Conservation (phyloP, 1,140 invertebrate species). For the Eubasilissa regina region DNA sequence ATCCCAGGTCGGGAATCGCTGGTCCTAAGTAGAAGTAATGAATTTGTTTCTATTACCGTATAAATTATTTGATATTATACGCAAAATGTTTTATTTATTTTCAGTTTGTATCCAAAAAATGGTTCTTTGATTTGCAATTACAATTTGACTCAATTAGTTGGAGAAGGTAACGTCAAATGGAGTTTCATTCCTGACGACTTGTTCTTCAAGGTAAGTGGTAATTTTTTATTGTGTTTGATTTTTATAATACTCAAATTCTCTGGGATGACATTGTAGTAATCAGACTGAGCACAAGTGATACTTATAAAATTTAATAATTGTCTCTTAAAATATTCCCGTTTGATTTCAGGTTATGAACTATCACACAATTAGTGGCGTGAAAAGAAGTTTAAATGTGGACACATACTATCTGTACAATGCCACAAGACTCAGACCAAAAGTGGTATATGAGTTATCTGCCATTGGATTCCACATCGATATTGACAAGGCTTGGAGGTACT, state of each 20-base stretch:
- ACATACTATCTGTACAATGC: slow-evolving; percentile 67
- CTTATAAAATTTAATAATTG: too few species aligned
- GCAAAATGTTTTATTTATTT: slow-evolving; percentile 52
- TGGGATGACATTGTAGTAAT: too few species aligned
- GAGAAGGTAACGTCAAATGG: slow-evolving; percentile 69
- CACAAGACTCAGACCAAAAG: slow-evolving; percentile 57
- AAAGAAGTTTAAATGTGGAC: slow-evolving; percentile 66
- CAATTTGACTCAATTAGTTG: slow-evolving; percentile 67
- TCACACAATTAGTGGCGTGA: slow-evolving; percentile 64
- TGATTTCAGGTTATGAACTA: slow-evolving; percentile 64
- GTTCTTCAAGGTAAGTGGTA: slow-evolving; percentile 64
- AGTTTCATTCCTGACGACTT: slow-evolving; percentile 67
- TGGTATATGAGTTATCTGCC: slow-evolving; percentile 60
- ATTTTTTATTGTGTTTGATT: too few species aligned
- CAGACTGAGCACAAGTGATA: too few species aligned
- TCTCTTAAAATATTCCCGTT: too few species aligned
- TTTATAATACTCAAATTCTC: too few species aligned
- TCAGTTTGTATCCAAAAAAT: slow-evolving; percentile 68
- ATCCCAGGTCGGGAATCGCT: too few species aligned
- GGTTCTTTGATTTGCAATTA: slow-evolving; percentile 68
- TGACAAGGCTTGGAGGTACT: slow-evolving; percentile 69
- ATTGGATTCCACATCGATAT: slow-evolving; percentile 68
- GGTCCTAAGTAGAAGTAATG: slow-evolving; percentile 1
- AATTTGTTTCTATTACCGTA: too few species aligned
- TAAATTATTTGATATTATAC: background rate